Evolutionary conservation across 2,797 vertebrate species (phyloP), one percentile per base, ranked within the genome.

Genomic region (Squalus acanthias): DNA sequence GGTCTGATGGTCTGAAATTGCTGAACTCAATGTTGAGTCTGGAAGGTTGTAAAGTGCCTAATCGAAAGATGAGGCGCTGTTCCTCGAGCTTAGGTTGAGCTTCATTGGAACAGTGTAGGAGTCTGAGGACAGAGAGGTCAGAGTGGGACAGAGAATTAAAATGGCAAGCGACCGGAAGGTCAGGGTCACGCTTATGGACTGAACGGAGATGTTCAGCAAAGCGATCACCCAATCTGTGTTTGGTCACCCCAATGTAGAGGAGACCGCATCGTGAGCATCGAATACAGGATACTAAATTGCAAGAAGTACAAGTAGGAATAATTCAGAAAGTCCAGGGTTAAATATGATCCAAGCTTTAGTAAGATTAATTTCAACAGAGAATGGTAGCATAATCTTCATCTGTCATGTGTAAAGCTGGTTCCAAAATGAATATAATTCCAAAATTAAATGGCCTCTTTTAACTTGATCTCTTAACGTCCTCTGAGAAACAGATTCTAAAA

Each of bases 371-470:
- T 95, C 50, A 95, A 74, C 13, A 46, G 6, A 57, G 94, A 95
- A 53, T 13, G 24, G 46, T 15, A 53, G 22, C 94, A 33, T 57
- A 72, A 53, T 22, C 94, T 72, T 95, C 69, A 33, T 53, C 60
- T 91, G 70, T 33, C 39, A 22, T 95, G 70, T 29, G 5, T 95
- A 57, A 65, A 95, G 22, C 69, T 72, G 94, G 50, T 57, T 95
- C 39, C 33, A 95, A 93, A 74, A 74, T 95, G 69, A 72, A n/a
- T 26, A 53, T 26, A 33, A 29, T 74, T 95, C 70, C 69, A 95
- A 95, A 95, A 95, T 95, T 57, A 95, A 95, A 95, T 95, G 70
- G 50, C 94, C 94, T 95, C 94, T 57, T 57, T 95, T 95, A 95
- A 74, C 94, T 72, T 74, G 69, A 74, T 95, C 94, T 74, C 46